Evolutionary conservation across 2,888 invertebrate genomes (phyloP).

Genomic region (Cyaniris semiargus): DNA sequence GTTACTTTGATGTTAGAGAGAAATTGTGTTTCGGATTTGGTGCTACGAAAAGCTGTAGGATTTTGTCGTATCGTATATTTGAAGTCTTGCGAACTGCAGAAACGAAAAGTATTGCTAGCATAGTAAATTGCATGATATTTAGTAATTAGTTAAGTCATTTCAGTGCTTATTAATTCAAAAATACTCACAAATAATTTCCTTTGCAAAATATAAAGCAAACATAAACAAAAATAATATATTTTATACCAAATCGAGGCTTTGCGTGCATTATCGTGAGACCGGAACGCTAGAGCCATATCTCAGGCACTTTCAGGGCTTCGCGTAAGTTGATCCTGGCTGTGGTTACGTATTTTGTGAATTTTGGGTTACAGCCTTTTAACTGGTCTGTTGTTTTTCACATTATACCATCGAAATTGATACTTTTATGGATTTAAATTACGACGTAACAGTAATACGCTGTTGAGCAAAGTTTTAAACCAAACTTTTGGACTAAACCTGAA

Average conservation of each 20-base stretch:
- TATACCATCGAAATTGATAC: not conserved
- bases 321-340: conserved; percentile 44
- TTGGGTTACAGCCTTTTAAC: conserved; percentile 27
- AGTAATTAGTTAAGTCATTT: no score
- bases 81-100: no score
- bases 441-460: not conserved
- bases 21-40: no score
- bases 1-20: not conserved
- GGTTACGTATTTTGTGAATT: conserved; percentile 44
- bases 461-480: not conserved
- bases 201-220: not conserved
- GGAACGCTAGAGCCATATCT: conserved; percentile 44
- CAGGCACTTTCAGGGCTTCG: conserved; percentile 44
- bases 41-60: not conserved
- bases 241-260: not conserved
- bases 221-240: not conserved
- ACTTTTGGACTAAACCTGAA: no score
- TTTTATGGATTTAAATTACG: not conserved
- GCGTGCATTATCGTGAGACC: conserved; percentile 47
- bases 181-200: no score
- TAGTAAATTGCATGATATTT: no score
- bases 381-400: conserved; percentile 2
- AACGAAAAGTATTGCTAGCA: no score
- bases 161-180: no score
- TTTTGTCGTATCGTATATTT: not conserved